phyloP scores from a whole-genome alignment of 30 jellyfish, hydroid and myxozoan species.

The Aurelia sp. region DNA sequence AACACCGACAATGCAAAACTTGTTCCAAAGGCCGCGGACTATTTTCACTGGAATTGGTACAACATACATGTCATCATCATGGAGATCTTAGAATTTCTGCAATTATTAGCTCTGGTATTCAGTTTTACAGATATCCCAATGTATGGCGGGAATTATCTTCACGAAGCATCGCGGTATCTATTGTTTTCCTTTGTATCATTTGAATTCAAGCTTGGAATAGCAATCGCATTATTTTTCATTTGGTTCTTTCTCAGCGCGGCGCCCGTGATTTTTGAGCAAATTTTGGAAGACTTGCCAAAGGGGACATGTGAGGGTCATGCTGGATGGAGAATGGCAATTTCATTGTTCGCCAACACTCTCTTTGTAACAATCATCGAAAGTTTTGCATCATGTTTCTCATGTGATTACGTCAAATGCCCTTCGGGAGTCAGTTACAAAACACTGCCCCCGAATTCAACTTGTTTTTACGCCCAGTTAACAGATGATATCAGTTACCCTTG shows the following conservation, averaged over 20 bases:
- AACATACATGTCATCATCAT: slow-evolving; percentile 79
- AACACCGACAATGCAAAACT: slow-evolving; percentile 22
- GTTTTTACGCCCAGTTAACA: slow-evolving; percentile 61
- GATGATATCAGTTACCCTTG: slow-evolving; percentile 69
- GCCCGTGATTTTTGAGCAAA: slow-evolving; percentile 90
- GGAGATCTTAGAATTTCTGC: slow-evolving; percentile 91
- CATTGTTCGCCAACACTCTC: slow-evolving; percentile 91
- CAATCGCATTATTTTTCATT: slow-evolving; percentile 55
- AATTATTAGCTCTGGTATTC: slow-evolving; percentile 81
- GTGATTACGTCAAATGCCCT: slow-evolving; percentile 84
- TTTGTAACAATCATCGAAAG: slow-evolving; percentile 85
- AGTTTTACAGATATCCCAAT: slow-evolving; percentile 74
- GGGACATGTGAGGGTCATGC: slow-evolving; percentile 83
- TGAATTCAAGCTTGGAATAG: slow-evolving; percentile 61
- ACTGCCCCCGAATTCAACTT: slow-evolving; percentile 65
- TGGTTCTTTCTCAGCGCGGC: slow-evolving; percentile 94
- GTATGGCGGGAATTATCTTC: slow-evolving; percentile 75
- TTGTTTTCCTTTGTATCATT: slow-evolving; percentile 81
- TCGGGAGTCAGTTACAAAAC: slow-evolving; percentile 33
- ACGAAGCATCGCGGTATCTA: slow-evolving; percentile 73
- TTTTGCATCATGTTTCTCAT: slow-evolving; percentile 72
- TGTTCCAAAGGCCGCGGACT: slow-evolving; percentile 75
- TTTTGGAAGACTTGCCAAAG: slow-evolving; percentile 81
- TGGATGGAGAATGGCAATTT: slow-evolving; percentile 92
- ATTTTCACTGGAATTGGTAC: slow-evolving; percentile 91